A percentile compares a stretch with the other conserved stretches of the same genome.
Evolutionary conservation across 92 coral and sea anemone genomes (phyloP).

Genomic region (Heliopora coerulea): DNA sequence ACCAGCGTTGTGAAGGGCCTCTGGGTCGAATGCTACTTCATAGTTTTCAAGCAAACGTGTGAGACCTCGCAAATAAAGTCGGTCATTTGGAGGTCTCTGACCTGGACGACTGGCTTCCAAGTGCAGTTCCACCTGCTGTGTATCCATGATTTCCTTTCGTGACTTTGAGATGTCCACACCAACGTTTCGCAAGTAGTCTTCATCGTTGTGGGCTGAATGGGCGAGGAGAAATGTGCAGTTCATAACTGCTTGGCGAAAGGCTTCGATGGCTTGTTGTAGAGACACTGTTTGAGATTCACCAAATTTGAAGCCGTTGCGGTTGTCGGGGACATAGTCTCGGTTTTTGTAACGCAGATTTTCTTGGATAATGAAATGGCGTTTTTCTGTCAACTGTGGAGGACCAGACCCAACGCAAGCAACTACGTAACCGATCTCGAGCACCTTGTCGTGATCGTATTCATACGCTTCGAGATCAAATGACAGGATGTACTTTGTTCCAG

Average conservation of each 20-base stretch:
- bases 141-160: slow-evolving; percentile 58
- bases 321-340: slow-evolving; percentile 52
- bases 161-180: neutral
- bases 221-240: slow-evolving; percentile 54
- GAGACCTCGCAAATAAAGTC: slow-evolving; percentile 44
- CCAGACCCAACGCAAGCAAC: slow-evolving; percentile 39
- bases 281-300: slow-evolving; percentile 60
- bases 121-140: slow-evolving; percentile 58
- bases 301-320: slow-evolving; percentile 52
- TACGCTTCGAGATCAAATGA: slow-evolving; percentile 64
- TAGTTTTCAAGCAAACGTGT: slow-evolving; percentile 46
- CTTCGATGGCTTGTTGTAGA: slow-evolving; percentile 55
- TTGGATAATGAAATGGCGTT: slow-evolving; percentile 54
- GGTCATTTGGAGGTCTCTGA: slow-evolving; percentile 22
- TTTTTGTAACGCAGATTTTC: slow-evolving; percentile 48
- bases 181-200: slow-evolving; percentile 32
- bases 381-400: slow-evolving; percentile 6
- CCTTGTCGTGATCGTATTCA: slow-evolving; percentile 53
- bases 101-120: neutral
- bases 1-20: slow-evolving; percentile 60
- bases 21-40: slow-evolving; percentile 36
- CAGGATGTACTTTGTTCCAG: slow-evolving; percentile 35
- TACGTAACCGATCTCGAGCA: slow-evolving; percentile 66
- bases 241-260: slow-evolving; percentile 44
- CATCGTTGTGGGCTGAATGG: slow-evolving; percentile 57